A percentile compares a stretch with the other conserved stretches of the same genome.
phyloP scores from a whole-genome alignment of 2,888 invertebrate species.

The Galeopsomyia nigrocyanea region DNA sequence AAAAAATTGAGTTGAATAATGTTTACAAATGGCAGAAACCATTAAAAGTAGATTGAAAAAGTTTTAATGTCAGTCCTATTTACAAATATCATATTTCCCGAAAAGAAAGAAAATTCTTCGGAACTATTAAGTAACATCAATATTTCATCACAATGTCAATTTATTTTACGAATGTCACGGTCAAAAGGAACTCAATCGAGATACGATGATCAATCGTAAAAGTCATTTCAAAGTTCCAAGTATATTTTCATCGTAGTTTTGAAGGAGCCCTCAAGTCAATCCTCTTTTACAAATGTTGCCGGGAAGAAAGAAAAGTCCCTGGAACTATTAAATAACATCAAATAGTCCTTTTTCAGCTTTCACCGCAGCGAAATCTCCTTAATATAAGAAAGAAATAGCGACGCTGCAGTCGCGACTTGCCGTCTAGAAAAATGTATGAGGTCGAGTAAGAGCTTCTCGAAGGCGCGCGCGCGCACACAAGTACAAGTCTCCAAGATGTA shows the following conservation, averaged over 20 bases:
- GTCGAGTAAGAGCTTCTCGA: conserved; percentile 44
- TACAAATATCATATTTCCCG: conserved; percentile 20
- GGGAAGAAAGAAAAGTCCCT: conserved; percentile 25
- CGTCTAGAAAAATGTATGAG: conserved; percentile 46
- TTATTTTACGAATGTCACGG: too few relatives aligned
- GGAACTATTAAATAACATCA: conserved; percentile 37
- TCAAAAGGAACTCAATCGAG: too few relatives aligned
- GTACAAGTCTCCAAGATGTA: conserved; percentile 10
- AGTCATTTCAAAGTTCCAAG: too few relatives aligned
- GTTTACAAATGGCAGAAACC: too few relatives aligned
- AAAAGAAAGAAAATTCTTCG: conserved; percentile 30
- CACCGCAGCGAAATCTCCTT: conserved; percentile 21
- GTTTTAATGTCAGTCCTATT: background rate
- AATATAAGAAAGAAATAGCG: conserved; percentile 15
- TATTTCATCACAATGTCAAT: too few relatives aligned
- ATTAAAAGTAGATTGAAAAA: background rate
- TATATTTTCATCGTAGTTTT: background rate
- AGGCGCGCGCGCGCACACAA: background rate
- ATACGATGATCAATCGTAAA: too few relatives aligned
- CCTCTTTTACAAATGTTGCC: conserved; percentile 7
- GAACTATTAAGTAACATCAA: conserved; percentile 34
- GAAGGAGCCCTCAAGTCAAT: conserved; percentile 6
- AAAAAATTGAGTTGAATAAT: too few relatives aligned
- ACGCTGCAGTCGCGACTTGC: conserved; percentile 3
- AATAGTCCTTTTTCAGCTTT: conserved; percentile 35